A percentile compares a stretch with the other conserved stretches of the same genome.
These are phyloP conservation scores for Eristalis intricaria DNA, from an alignment of 2,888 invertebrate genomes.

Conservation along the genomic window DNA sequence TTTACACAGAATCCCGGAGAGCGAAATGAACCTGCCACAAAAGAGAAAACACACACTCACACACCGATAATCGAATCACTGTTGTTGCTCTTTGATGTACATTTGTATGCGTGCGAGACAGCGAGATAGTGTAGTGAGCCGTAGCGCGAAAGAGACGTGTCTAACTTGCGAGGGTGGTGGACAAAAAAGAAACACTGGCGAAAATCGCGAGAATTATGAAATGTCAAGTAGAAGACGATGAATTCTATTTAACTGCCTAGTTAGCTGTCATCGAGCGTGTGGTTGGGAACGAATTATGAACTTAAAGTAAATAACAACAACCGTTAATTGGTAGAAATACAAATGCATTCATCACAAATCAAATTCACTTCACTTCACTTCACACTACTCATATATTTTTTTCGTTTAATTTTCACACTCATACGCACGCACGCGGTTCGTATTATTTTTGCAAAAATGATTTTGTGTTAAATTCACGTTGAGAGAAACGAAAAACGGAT, in stretches of 20 bases:
- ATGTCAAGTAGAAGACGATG: constrained; percentile 48
- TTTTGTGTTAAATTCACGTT: constrained; percentile 28
- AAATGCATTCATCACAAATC: neutral
- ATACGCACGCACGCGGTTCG: neutral
- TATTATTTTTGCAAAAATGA: neutral
- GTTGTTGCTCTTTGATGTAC: neutral
- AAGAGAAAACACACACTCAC: constrained; percentile 19
- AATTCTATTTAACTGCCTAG: constrained; percentile 12
- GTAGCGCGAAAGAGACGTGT: constrained; percentile 6
- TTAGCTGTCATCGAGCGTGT: constrained; percentile 20
- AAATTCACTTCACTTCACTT: neutral
- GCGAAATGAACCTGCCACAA: constrained; percentile 44
- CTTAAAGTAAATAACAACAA: constrained; percentile 48
- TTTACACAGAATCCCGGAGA: constrained; percentile 57
- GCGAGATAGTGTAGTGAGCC: neutral
- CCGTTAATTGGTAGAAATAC: constrained; percentile 2
- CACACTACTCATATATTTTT: neutral
- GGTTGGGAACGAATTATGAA: constrained; percentile 9
- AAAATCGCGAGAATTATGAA: constrained; percentile 58
- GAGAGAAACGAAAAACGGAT: neutral
- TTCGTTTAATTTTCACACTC: neutral
- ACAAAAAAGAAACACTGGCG: constrained; percentile 11
- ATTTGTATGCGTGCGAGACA: neutral
- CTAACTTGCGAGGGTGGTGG: neutral
- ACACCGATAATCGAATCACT: neutral